These are phyloP conservation scores for Perca schrenkii DNA, from an alignment of 2,113 vertebrate species.

Conservation along the genomic window DNA sequence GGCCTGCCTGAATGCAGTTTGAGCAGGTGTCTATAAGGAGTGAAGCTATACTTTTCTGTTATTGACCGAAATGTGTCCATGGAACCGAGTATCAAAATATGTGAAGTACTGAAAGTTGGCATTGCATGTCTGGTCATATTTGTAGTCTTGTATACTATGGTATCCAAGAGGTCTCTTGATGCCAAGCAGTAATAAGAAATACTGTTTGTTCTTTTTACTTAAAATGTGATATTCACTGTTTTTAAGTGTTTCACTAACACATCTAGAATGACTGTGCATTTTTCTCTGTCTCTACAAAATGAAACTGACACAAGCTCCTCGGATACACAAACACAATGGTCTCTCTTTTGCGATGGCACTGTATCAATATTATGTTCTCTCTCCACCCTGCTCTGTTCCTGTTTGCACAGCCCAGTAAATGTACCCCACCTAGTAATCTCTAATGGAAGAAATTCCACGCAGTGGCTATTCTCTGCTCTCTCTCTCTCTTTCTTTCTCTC, in stretches of 20 bases:
- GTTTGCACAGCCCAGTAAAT: constrained; percentile 76
- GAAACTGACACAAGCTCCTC: constrained; percentile 22
- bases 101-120: not conserved
- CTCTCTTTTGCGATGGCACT: constrained; percentile 57
- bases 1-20: not conserved
- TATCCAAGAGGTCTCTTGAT: not conserved
- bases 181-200: not conserved
- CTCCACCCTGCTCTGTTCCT: constrained; percentile 73
- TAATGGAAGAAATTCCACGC: constrained; percentile 67
- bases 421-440: constrained; percentile 66
- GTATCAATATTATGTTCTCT: constrained; percentile 78
- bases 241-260: not conserved
- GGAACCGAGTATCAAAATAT: not conserved
- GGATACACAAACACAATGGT: constrained; percentile 50
- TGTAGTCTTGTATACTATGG: not conserved
- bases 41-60: not conserved
- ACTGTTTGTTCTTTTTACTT: not conserved
- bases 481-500: not conserved
- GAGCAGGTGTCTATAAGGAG: not conserved
- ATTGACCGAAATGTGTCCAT: not conserved
- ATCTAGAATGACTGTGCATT: constrained; percentile 17
- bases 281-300: constrained; percentile 10
- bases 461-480: constrained; percentile 19
- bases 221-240: not conserved
- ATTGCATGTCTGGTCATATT: not conserved